phyloP scores from a whole-genome alignment of 2,113 vertebrate genomes.

The Paradoxurus hermaphroditus region DNA sequence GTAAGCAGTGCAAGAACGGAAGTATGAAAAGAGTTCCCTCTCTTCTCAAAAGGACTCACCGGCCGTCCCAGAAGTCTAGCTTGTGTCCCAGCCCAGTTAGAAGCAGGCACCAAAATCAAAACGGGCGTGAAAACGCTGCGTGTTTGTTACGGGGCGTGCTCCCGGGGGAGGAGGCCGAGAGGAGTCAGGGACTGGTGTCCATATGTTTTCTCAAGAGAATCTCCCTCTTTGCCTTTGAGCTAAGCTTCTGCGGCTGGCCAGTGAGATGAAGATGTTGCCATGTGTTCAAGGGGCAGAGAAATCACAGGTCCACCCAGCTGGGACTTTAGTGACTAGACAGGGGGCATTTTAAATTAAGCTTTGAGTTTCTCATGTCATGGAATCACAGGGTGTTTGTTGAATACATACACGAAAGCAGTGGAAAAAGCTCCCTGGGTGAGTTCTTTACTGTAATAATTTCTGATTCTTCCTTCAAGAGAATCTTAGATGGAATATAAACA shows the following conservation, averaged over 20 bases:
- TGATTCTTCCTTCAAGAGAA: not conserved
- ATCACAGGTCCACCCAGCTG: not conserved
- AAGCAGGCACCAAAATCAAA: not conserved
- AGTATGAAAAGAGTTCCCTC: not conserved
- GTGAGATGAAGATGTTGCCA: fast-evolving
- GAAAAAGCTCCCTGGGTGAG: not conserved
- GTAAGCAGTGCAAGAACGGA: not conserved
- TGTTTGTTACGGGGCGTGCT: not conserved
- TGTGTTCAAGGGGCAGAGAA: not conserved
- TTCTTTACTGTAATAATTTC: not conserved
- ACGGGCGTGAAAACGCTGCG: not conserved
- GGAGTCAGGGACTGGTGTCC: not conserved
- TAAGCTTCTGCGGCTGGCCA: not conserved
- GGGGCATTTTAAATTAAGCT: not conserved
- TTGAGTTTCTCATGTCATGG: not conserved
- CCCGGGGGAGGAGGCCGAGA: not conserved
- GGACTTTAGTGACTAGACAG: not conserved
- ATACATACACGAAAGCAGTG: not conserved
- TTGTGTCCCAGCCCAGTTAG: not conserved
- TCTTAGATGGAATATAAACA: not conserved
- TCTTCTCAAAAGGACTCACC: not conserved
- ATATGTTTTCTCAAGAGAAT: not conserved
- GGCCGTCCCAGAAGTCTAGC: not conserved
- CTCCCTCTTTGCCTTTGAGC: not conserved
- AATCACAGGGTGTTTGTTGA: not conserved